Evolutionary conservation across 2,888 invertebrate genomes (phyloP), one percentile per base, ranked within the genome.

Genomic region (Orthonevra nobilis): DNA sequence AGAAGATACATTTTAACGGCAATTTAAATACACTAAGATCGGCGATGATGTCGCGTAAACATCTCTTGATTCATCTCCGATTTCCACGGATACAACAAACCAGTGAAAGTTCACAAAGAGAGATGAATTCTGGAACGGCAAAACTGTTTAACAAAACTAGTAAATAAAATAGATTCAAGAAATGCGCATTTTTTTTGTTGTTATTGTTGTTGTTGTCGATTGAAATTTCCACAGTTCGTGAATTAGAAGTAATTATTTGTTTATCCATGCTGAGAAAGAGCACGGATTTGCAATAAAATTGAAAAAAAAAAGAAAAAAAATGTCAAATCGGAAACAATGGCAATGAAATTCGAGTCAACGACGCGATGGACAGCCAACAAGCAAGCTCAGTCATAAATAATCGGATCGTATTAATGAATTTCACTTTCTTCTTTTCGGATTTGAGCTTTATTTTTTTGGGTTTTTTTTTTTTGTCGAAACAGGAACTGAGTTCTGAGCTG

Each of bases 61-160:
- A 64, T 44, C 34, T 42, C 38, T 48, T 36, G 19, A 19, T 15
- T 46, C 38, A 28, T 28, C 17, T 10, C 9, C 38, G 10, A 7
- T 12, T 15, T 15, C 5, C 23, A 42, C 19, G 38, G 30, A 38
- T 20, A 4, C 30, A 15, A 9, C n/a, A n/a, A n/a, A n/a, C 0
- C 23, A 68, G 68, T 68, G 68, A 68, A 68, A 68, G 68, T 68
- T 58, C 23, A 44, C 56, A 36, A 38, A 23, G 38, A 38, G 36
- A 68, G 48, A 56, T 28, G 48, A 58, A 48, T 68, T 58, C 48
- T 32, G 48, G 56, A 56, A 46, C 19, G 9, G 15, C 5, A 44
- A 26, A 6, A 44, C 12, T 14, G 10, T 3, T 2, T 23, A 23
- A 44, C 2, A 23, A 20, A 20, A 40, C 52, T 2, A 23, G 20